phyloP scores from a whole-genome alignment of 2,888 invertebrate species.

The Sinopyrophorus schimmeli region DNA sequence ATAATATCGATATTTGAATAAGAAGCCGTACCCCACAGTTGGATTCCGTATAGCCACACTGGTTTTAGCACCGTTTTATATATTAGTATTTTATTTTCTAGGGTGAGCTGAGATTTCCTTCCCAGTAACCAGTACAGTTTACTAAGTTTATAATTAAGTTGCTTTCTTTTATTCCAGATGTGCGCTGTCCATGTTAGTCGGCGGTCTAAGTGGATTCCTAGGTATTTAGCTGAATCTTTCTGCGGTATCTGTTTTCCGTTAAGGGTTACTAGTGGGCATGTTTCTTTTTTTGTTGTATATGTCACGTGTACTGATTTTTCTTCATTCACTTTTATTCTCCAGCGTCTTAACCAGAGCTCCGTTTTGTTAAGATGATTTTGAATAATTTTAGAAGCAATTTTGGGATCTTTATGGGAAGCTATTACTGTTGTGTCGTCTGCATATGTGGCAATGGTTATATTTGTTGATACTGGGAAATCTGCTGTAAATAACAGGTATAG shows the following conservation, averaged over 20 bases:
- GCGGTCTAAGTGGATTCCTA: no score
- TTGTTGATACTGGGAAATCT: not conserved
- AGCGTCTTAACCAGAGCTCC: not conserved
- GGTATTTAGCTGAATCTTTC: no score
- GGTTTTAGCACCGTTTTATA: slow-evolving; percentile 1
- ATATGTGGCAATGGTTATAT: slow-evolving; percentile 4
- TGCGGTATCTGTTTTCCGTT: slow-evolving; percentile 1
- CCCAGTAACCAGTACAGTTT: slow-evolving; percentile 5
- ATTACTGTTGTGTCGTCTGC: slow-evolving; percentile 7
- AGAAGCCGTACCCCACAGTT: not conserved
- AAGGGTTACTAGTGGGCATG: not conserved
- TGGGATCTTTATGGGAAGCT: not conserved
- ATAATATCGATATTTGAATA: not conserved
- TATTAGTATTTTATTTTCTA: slow-evolving; percentile 4
- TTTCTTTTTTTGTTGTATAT: not conserved
- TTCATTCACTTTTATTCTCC: slow-evolving; percentile 1
- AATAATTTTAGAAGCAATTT: slow-evolving; percentile 2
- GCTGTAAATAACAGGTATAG: slow-evolving; percentile 22
- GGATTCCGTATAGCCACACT: not conserved
- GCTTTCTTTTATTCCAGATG: not conserved
- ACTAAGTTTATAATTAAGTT: not conserved
- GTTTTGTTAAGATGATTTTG: not conserved
- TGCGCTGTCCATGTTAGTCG: not conserved
- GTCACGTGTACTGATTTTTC: not conserved
- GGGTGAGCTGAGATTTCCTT: not conserved